Evolutionary conservation across 1,140 invertebrate species (phyloP).

Genomic region (Coelopa frigida): DNA sequence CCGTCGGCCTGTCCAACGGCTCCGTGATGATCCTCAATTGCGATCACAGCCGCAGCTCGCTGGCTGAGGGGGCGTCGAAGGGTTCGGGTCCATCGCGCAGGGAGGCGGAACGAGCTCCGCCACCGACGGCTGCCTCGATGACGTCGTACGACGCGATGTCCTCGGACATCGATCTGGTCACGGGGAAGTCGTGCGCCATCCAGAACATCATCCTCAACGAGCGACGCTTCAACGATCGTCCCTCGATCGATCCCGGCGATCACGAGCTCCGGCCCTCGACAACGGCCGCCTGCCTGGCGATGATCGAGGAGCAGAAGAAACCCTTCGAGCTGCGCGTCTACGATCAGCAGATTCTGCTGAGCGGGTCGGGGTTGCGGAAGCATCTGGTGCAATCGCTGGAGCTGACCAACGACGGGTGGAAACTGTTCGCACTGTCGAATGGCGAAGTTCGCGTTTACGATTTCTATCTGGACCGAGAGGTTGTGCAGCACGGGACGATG

Average conservation of each 20-base stretch:
- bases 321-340: conserved; percentile 31
- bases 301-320: conserved; percentile 24
- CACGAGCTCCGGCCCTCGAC: conserved; percentile 23
- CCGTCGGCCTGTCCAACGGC: conserved; percentile 41
- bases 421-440: conserved; percentile 29
- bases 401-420: conserved; percentile 33
- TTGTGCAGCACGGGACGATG: not conserved
- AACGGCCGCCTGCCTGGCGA: conserved; percentile 21
- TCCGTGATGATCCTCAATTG: conserved; percentile 41
- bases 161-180: conserved; percentile 18
- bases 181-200: conserved; percentile 42
- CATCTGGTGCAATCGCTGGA: conserved; percentile 31
- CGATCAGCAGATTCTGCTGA: conserved; percentile 35
- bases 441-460: conserved; percentile 30
- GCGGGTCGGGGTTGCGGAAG: conserved; percentile 27
- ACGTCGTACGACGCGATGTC: not conserved
- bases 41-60: conserved; percentile 15
- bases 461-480: conserved; percentile 31
- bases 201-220: conserved; percentile 42
- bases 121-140: not conserved
- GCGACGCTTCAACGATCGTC: conserved; percentile 22
- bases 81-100: conserved; percentile 6
- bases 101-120: not conserved
- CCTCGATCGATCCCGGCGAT: not conserved
- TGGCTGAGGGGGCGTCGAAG: conserved; percentile 11